A percentile compares a stretch with the other conserved stretches of the same genome.
phyloP scores from a whole-genome alignment of 2,113 vertebrate genomes.

The Chaetorhynchus papuensis region DNA sequence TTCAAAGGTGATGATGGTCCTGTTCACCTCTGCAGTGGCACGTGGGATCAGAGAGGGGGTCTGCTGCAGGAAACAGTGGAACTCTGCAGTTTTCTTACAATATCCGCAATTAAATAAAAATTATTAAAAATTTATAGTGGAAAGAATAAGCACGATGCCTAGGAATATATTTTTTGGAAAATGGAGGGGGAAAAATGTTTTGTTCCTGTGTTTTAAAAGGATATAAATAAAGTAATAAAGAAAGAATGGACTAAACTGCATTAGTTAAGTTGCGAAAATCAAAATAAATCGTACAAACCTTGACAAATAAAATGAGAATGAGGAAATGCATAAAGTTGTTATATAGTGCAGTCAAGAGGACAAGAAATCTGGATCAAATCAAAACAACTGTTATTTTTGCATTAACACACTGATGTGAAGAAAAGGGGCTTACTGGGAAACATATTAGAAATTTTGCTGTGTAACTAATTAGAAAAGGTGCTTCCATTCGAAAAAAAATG shows the following conservation, averaged over 20 bases:
- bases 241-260: background rate
- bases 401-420: background rate
- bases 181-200: accelerated
- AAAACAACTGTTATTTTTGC: background rate
- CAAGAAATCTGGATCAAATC: background rate
- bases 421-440: background rate
- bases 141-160: background rate
- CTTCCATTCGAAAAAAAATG: background rate
- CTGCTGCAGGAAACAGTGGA: background rate
- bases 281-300: background rate
- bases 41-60: background rate
- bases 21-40: background rate
- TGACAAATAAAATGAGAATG: background rate
- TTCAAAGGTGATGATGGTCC: background rate
- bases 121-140: background rate
- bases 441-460: accelerated
- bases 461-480: background rate
- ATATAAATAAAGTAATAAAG: background rate
- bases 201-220: background rate
- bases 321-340: background rate
- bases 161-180: background rate
- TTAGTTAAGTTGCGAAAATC: background rate
- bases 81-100: background rate
- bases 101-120: background rate
- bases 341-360: background rate